These are phyloP conservation scores for Tauraco hartlaubi DNA, from an alignment of 2,797 vertebrate species.

Conservation along the genomic window DNA sequence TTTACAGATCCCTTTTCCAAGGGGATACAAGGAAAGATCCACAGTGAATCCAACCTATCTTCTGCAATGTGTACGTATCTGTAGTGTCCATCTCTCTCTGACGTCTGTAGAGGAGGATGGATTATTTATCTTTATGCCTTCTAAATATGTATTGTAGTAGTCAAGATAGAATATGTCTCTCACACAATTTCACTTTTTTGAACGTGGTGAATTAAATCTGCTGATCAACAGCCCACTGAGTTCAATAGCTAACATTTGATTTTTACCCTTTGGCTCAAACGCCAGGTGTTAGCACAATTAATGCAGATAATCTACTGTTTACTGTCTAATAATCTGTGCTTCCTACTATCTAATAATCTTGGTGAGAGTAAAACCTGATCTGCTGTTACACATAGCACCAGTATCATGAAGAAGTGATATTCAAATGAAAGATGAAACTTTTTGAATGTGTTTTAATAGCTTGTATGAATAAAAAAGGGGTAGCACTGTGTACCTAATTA, in stretches of 20 bases:
- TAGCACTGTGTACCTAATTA: not conserved
- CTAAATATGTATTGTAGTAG: not conserved
- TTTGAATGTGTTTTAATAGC: not conserved
- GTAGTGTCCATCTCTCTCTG: not conserved
- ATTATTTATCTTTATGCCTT: not conserved
- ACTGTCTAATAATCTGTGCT: not conserved
- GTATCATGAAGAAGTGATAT: not conserved
- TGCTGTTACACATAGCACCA: not conserved
- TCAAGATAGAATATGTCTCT: not conserved
- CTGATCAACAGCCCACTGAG: not conserved
- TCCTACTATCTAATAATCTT: not conserved
- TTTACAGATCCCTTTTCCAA: not conserved
- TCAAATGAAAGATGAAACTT: not conserved
- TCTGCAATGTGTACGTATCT: not conserved
- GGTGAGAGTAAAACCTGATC: not conserved
- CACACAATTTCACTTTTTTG: not conserved
- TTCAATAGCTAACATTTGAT: not conserved
- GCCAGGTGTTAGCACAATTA: not conserved
- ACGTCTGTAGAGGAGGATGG: too few relatives aligned
- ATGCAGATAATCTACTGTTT: not conserved
- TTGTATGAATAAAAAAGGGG: not conserved
- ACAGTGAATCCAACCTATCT: not conserved
- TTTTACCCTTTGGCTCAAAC: not conserved
- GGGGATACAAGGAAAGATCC: not conserved
- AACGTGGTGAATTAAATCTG: not conserved